Conservation (phyloP, 23 tunicate species). For the Trididemnum clinides region DNA sequence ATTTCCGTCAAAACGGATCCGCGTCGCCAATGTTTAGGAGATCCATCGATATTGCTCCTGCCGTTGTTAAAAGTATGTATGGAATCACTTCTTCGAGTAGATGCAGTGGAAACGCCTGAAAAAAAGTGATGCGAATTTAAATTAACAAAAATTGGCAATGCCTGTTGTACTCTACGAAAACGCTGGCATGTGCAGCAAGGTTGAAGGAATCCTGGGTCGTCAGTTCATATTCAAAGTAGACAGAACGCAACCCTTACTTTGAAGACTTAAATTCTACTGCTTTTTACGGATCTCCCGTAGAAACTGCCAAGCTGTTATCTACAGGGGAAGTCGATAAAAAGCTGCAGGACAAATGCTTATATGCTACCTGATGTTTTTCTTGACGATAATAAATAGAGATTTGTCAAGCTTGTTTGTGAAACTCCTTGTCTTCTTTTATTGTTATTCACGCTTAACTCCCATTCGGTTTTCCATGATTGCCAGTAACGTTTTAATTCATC, state of each 20-base stretch:
- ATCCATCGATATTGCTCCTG: not conserved
- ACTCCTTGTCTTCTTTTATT: not conserved
- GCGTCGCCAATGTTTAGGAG: not conserved
- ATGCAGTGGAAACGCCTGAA: not conserved
- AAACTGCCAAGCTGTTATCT: no score
- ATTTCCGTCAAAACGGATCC: not conserved
- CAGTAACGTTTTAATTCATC: slow-evolving; percentile 16
- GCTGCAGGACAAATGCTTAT: no score
- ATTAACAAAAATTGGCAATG: no score
- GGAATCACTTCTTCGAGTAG: slow-evolving; percentile 1
- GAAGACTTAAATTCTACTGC: no score
- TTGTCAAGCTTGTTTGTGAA: slow-evolving; percentile 4
- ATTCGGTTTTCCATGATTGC: slow-evolving; percentile 17
- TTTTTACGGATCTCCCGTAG: no score
- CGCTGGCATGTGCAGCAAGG: no score
- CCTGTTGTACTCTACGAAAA: no score
- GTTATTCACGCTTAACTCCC: not conserved
- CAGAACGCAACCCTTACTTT: no score
- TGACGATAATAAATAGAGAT: not conserved
- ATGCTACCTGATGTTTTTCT: slow-evolving; percentile 39
- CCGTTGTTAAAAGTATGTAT: not conserved
- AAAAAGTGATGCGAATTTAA: no score
- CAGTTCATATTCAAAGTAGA: no score
- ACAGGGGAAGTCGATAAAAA: no score
- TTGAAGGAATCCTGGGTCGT: no score